Evolutionary conservation across 2,113 vertebrate genomes (phyloP).

Genomic region (Chaetodon trifascialis): DNA sequence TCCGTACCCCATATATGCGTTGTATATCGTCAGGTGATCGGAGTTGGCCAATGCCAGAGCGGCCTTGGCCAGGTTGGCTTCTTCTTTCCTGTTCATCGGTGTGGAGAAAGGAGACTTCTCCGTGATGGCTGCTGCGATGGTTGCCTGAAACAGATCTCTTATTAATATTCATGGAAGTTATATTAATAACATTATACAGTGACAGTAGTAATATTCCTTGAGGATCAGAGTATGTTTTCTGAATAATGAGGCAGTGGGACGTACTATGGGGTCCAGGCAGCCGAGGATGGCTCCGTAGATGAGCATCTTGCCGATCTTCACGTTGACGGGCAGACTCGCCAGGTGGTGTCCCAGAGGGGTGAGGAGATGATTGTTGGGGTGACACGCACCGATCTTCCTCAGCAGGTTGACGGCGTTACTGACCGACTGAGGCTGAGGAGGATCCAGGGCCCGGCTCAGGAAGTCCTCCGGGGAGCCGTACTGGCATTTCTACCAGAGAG

Average conservation of each 20-base stretch:
- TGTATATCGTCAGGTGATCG: slow-evolving; percentile 96
- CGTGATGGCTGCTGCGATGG: slow-evolving; percentile 95
- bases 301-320: slow-evolving; percentile 99
- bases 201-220: not conserved
- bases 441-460: slow-evolving; percentile 91
- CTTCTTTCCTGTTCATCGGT: slow-evolving; percentile 94
- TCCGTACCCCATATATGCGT: slow-evolving; percentile 92
- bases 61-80: slow-evolving; percentile 95
- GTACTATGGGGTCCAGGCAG: slow-evolving; percentile 95
- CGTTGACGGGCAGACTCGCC: slow-evolving; percentile 94
- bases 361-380: slow-evolving; percentile 85
- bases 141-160: slow-evolving; percentile 86
- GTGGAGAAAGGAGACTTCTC: slow-evolving; percentile 97
- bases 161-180: not conserved
- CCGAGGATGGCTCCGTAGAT: slow-evolving; percentile 97
- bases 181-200: not conserved
- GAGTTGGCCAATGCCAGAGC: slow-evolving; percentile 91
- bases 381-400: slow-evolving; percentile 94
- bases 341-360: slow-evolving; percentile 96
- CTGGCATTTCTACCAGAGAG: slow-evolving; percentile 91
- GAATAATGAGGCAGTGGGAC: slow-evolving; percentile 48
- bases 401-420: slow-evolving; percentile 94
- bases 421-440: slow-evolving; percentile 94
- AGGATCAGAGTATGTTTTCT: not conserved
- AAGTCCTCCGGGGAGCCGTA: slow-evolving; percentile 97